Evolutionary conservation across 2,797 vertebrate species (phyloP), one percentile per base, ranked within the genome.

Genomic region (Chrysolophus pictus): DNA sequence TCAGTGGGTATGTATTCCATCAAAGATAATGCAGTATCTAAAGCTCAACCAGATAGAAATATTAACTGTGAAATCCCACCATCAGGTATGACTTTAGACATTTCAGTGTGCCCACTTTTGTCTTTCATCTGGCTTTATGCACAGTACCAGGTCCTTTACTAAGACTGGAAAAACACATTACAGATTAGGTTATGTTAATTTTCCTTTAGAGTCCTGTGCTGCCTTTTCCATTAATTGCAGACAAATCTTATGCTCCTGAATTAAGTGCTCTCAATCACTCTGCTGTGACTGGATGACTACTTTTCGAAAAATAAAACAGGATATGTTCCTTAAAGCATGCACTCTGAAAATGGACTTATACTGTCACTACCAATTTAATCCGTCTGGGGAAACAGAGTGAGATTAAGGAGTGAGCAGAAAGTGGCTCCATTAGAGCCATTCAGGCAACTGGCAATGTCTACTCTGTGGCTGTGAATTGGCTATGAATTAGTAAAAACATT

Each of bases 401-500:
- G 53, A 91, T 85, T 68, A 89, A 71, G 37, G 71, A 93, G 35
- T 0, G 0, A 71, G 24, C 70, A 28, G 31, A 23, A 85, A 89
- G 71, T 51, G 35, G n/a, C 12, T 93, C 72, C 70, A 75, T 72
- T 76, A 88, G 64, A 81, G 75, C n/a, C 39, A 84, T 42, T 31
- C 42, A 88, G 42, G 31, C 67, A 84, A 90, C 18, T 41, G 55
- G 35, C 56, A 70, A 70, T 11, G 49, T 67, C 60, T 90, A 39
- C 13, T 79, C 71, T 1, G 2, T 18, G 14, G 47, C 39, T 9
- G 14, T 56, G 74, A 93, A 75, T 5, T 62, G 55, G 71, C 56
- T 70, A 84, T 19, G 18, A 90, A 87, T 87, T 67, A 88, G 64
- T 72, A 76, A 91, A 85, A 91, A 59, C 64, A 86, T 84, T 78